Evolutionary conservation across 1,140 invertebrate species (phyloP).

Genomic region (Holcopasites calliopsidis): DNA sequence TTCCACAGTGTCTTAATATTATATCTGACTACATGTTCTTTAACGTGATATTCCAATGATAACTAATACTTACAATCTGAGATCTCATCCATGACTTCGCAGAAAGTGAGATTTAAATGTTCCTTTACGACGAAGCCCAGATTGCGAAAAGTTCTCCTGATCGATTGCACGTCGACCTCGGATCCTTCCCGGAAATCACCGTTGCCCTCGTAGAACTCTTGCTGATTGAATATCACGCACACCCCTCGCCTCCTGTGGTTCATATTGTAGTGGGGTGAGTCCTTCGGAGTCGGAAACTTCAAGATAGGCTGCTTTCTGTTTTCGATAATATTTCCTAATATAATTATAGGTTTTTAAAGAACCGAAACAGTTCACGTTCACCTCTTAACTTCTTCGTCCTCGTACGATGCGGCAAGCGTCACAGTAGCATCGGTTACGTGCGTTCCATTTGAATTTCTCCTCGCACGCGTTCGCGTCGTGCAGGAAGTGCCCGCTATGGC

Average conservation of each 20-base stretch:
- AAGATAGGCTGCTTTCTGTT: not conserved
- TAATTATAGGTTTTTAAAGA: too few species aligned
- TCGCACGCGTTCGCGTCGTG: too few species aligned
- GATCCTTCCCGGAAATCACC: slow-evolving; percentile 66
- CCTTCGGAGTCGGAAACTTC: slow-evolving; percentile 64
- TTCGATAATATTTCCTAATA: too few species aligned
- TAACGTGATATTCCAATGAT: too few species aligned
- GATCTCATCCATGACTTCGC: slow-evolving; percentile 64
- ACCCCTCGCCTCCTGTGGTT: slow-evolving; percentile 83
- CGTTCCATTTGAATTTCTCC: too few species aligned
- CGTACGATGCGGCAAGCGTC: too few species aligned
- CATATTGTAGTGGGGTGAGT: slow-evolving; percentile 84
- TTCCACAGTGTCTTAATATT: too few species aligned
- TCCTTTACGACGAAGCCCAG: slow-evolving; percentile 69
- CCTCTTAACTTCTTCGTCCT: too few species aligned
- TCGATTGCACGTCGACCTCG: slow-evolving; percentile 58
- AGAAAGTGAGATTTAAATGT: slow-evolving; percentile 59
- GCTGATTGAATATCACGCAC: slow-evolving; percentile 89
- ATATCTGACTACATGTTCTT: too few species aligned
- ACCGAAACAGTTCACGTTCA: not conserved
- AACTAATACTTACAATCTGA: slow-evolving; percentile 58
- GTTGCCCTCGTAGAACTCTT: slow-evolving; percentile 77
- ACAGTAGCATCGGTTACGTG: too few species aligned
- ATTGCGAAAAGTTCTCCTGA: slow-evolving; percentile 65
- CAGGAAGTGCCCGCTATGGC: too few species aligned